Evolutionary conservation across 2,888 invertebrate genomes (phyloP).

Genomic region (Uloborus plumipes): DNA sequence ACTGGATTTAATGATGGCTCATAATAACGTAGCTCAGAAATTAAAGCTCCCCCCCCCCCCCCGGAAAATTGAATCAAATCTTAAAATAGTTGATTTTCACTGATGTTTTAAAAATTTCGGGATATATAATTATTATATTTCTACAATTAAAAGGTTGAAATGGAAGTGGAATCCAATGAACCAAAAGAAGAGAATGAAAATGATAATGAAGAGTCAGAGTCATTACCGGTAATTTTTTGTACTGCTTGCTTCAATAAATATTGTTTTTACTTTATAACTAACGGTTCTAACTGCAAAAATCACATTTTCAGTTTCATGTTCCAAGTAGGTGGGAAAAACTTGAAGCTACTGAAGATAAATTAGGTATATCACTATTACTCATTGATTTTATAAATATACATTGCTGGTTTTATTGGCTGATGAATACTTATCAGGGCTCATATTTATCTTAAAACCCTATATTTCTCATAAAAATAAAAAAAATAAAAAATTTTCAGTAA

Average conservation of each 20-base stretch:
- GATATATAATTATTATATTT: too few species aligned
- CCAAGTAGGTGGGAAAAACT: constrained; percentile 88
- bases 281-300: not conserved
- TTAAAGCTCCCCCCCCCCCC: too few species aligned
- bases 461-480: too few species aligned
- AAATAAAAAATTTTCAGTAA: too few species aligned
- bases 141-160: constrained; percentile 64
- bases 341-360: constrained; percentile 83
- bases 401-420: constrained; percentile 12
- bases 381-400: not conserved
- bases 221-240: constrained; percentile 1
- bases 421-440: too few species aligned
- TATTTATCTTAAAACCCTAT: constrained; percentile 10
- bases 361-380: constrained; percentile 77
- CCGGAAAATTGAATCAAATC: too few species aligned
- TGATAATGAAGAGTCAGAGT: constrained; percentile 47
- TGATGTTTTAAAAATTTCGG: too few species aligned
- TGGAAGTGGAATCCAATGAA: constrained; percentile 66
- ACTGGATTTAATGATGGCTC: too few species aligned
- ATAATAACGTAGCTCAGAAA: too few species aligned
- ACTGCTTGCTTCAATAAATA: not conserved
- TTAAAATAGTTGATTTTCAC: too few species aligned
- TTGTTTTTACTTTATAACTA: not conserved
- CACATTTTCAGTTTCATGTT: constrained; percentile 37
- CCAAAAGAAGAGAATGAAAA: constrained; percentile 67